Conservation (phyloP, 2,888 invertebrate genomes). For the Pegoplata infirma region DNA sequence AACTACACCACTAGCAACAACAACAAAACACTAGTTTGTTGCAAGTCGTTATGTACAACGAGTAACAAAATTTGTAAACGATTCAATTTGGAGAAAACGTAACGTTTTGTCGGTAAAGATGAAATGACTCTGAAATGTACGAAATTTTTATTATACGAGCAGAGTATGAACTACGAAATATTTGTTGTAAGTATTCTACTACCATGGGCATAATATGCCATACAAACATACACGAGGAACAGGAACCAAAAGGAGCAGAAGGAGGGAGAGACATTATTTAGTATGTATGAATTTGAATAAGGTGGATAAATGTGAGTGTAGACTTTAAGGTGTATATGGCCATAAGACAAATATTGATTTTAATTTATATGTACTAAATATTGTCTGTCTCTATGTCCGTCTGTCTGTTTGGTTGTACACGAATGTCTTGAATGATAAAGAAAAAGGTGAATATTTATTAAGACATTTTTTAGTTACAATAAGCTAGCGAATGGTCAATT, state of each 20-base stretch:
- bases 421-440: neutral
- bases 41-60: constrained; percentile 73
- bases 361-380: constrained; percentile 37
- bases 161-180: too few relatives aligned
- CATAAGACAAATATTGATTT: constrained; percentile 61
- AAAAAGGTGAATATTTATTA: constrained; percentile 42
- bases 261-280: constrained; percentile 41
- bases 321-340: constrained; percentile 54
- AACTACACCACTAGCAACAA: constrained; percentile 24
- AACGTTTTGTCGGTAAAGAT: constrained; percentile 61
- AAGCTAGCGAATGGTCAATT: constrained; percentile 56
- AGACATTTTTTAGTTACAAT: constrained; percentile 47
- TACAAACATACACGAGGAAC: constrained; percentile 28
- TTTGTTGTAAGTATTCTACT: too few relatives aligned
- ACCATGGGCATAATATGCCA: constrained; percentile 2
- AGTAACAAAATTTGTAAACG: constrained; percentile 75
- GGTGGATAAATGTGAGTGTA: constrained; percentile 32
- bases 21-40: constrained; percentile 58
- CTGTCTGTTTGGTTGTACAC: constrained; percentile 1
- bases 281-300: constrained; percentile 48
- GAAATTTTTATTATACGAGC: too few relatives aligned
- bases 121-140: constrained; percentile 30
- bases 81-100: constrained; percentile 72
- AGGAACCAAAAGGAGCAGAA: constrained; percentile 4
- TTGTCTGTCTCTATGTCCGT: neutral